phyloP scores from a whole-genome alignment of 2,888 invertebrate genomes.

The Crepidodera aurea region DNA sequence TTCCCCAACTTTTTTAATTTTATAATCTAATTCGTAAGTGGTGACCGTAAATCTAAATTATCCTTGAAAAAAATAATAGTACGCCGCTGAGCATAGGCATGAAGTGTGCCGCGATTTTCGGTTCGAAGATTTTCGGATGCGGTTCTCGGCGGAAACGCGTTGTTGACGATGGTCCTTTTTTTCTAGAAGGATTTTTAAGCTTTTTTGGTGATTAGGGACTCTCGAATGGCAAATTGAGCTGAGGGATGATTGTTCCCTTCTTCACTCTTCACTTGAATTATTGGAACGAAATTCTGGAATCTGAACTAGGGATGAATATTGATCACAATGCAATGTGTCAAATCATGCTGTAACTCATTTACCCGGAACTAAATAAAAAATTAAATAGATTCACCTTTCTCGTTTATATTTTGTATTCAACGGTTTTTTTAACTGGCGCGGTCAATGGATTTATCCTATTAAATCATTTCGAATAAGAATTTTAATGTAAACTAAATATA shows the following conservation, averaged over 20 bases:
- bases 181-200: slow-evolving; percentile 19
- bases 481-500: not conserved
- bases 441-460: too few species aligned
- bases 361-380: too few species aligned
- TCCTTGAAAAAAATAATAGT: not conserved
- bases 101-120: slow-evolving; percentile 24
- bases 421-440: too few species aligned
- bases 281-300: slow-evolving; percentile 9
- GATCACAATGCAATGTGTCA: not conserved
- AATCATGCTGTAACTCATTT: not conserved
- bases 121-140: slow-evolving; percentile 24
- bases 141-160: slow-evolving; percentile 29
- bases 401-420: too few species aligned
- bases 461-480: too few species aligned
- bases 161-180: slow-evolving; percentile 36
- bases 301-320: slow-evolving; percentile 10
- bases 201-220: slow-evolving; percentile 29
- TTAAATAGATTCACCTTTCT: too few species aligned
- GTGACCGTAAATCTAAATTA: too few species aligned
- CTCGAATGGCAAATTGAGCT: slow-evolving; percentile 25
- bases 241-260: slow-evolving; percentile 14
- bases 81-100: slow-evolving; percentile 14
- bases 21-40: too few species aligned
- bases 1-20: too few species aligned
- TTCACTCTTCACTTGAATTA: slow-evolving; percentile 18